Base-by-base conservation (phyloP, 2,888 invertebrate species). In the Ernsta delagoae region DNA sequence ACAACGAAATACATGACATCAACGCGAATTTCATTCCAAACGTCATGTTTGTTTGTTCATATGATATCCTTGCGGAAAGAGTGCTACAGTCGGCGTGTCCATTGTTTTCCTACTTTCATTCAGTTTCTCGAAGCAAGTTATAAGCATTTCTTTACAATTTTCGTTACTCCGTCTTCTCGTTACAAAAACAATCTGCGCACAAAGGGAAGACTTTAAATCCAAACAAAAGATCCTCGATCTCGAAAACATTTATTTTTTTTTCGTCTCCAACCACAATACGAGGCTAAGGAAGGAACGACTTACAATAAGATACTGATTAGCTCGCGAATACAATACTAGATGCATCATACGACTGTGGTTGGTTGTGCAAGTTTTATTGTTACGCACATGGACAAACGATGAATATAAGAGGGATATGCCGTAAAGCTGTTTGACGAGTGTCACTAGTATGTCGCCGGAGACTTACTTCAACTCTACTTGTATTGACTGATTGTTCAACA, bases 221-320 rank as follows among this genome's bases (percentile, higher is more conserved):
- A 65, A 59, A 65, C 65, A 65, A 65, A 65, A 59, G 39, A 6
- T 16, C 36, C 59, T 59, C 59, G 45, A 24, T 65, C 36, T 65
- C 59, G 12, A 65, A 65, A 59, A 61, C 41, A 39, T 59, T 65
- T 65, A 53, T 12, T 65, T 65, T 65, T 65, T 65, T 65, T 65
- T 59, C 65, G 65, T 59, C 59, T 56, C 59, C 59, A 24, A 60
- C 59, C 59, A 60, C 60, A 66, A 66, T 31, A 50, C 66, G 12
- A 59, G 53, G 66, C 61, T 1, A 31, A 48, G 16, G 59, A 45
- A 9, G 43, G 56, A 56, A 59, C 6, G 60, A 60, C 53, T 45
- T 60, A 66, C 59, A 66, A 59, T 66, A 59, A 50, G 66, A 41
- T 45, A 67, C 67, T 67, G 67, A 67, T 67, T 67, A 66, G 12